These are phyloP conservation scores for Vidua macroura DNA, from an alignment of 2,113 vertebrate species.

Conservation along the genomic window DNA sequence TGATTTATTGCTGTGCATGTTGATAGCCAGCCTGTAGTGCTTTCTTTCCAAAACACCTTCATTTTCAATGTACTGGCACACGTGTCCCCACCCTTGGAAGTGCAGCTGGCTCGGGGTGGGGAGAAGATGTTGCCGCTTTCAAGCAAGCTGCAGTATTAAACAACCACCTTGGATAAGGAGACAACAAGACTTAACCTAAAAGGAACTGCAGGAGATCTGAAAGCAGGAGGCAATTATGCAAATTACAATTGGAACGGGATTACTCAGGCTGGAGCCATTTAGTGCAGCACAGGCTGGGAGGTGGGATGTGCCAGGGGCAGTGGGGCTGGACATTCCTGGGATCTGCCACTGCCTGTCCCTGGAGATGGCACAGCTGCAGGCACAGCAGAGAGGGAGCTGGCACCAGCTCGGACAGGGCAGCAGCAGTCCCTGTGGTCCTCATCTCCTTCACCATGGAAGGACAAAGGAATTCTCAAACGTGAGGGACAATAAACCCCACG, in stretches of 20 bases:
- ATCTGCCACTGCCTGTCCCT: conserved; percentile 30
- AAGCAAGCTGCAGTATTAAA: conserved; percentile 24
- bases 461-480: background rate
- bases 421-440: background rate
- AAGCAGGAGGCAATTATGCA: conserved; percentile 59
- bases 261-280: conserved; percentile 36
- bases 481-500: background rate
- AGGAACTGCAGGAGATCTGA: conserved; percentile 57
- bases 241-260: conserved; percentile 53
- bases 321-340: background rate
- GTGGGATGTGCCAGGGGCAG: conserved; percentile 11
- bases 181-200: conserved; percentile 41
- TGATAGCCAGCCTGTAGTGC: background rate
- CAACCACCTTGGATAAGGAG: conserved; percentile 4
- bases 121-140: background rate
- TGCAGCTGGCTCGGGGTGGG: background rate
- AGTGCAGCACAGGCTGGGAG: background rate
- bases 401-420: background rate
- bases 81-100: conserved; percentile 26
- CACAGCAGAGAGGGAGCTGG: background rate
- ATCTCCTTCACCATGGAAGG: background rate
- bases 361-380: background rate
- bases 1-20: conserved; percentile 4
- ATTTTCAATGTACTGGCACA: background rate
- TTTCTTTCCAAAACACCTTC: background rate